phyloP scores from a whole-genome alignment of 2,797 vertebrate species.

The Poecilia velifera region DNA sequence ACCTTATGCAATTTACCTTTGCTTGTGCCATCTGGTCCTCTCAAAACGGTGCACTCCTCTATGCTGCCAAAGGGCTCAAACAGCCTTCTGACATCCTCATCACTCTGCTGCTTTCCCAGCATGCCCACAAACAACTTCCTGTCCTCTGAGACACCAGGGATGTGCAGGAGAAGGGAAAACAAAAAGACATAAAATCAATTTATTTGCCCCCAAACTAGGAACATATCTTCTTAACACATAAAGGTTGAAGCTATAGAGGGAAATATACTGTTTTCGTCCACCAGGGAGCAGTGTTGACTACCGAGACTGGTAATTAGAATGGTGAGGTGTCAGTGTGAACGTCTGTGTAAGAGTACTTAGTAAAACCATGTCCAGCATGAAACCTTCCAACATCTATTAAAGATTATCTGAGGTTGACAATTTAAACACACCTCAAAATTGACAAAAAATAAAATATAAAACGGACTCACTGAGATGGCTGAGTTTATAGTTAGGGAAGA shows the following conservation, averaged over 20 bases:
- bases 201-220: not conserved
- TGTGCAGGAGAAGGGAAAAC: slow-evolving; percentile 16
- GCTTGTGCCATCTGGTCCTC: slow-evolving; percentile 92
- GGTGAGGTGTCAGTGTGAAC: slow-evolving; percentile 4
- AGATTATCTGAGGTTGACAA: not conserved
- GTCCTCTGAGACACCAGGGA: slow-evolving; percentile 81
- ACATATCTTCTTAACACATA: slow-evolving; percentile 5
- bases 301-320: slow-evolving; percentile 5
- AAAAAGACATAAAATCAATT: slow-evolving; percentile 22
- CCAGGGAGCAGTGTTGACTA: slow-evolving; percentile 69
- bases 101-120: slow-evolving; percentile 94
- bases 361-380: slow-evolving; percentile 32
- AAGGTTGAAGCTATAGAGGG: not conserved
- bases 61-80: slow-evolving; percentile 93
- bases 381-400: slow-evolving; percentile 22
- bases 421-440: not conserved
- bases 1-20: slow-evolving; percentile 82
- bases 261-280: slow-evolving; percentile 52
- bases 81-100: slow-evolving; percentile 91
- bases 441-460: not conserved
- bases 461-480: not conserved
- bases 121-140: slow-evolving; percentile 95
- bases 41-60: slow-evolving; percentile 93
- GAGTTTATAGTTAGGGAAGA: not conserved
- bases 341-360: slow-evolving; percentile 22